These are phyloP conservation scores for Oryzaephilus surinamensis DNA, from an alignment of 1,140 invertebrate genomes.

Conservation along the genomic window DNA sequence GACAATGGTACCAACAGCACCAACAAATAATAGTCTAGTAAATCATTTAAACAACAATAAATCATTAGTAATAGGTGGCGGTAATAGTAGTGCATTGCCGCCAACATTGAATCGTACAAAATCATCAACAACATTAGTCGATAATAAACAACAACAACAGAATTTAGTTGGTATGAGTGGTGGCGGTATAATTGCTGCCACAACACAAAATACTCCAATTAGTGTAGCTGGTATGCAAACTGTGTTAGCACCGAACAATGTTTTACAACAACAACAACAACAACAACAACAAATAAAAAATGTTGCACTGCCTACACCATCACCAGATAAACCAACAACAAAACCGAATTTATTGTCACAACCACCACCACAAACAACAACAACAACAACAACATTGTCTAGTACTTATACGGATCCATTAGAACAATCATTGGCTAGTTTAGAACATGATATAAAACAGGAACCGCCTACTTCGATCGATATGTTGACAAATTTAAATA, in stretches of 20 bases:
- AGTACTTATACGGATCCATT: conserved; percentile 47
- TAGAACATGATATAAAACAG: conserved; percentile 45
- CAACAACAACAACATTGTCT: conserved; percentile 9
- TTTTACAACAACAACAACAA: conserved; percentile 16
- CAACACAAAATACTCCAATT: no score
- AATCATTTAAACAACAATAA: conserved; percentile 9
- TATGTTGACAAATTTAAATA: conserved; percentile 17
- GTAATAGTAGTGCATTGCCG: no score
- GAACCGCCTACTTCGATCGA: conserved; percentile 9
- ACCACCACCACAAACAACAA: conserved; percentile 21
- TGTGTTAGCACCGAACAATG: conserved; percentile 7
- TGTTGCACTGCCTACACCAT: conserved; percentile 34
- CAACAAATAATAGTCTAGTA: background rate
- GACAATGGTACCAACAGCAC: conserved; percentile 5
- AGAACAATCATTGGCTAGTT: conserved; percentile 51
- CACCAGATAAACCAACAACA: conserved; percentile 31
- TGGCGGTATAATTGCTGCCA: no score
- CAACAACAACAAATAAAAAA: conserved; percentile 30
- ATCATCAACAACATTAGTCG: background rate
- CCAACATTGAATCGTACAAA: background rate
- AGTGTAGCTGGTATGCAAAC: conserved; percentile 3
- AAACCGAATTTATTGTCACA: conserved; percentile 24
- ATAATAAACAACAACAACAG: background rate
- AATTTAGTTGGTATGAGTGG: no score
- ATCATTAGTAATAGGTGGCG: conserved; percentile 7